Evolutionary conservation across 2,113 vertebrate genomes (phyloP).

Genomic region (Salvelinus fontinalis): DNA sequence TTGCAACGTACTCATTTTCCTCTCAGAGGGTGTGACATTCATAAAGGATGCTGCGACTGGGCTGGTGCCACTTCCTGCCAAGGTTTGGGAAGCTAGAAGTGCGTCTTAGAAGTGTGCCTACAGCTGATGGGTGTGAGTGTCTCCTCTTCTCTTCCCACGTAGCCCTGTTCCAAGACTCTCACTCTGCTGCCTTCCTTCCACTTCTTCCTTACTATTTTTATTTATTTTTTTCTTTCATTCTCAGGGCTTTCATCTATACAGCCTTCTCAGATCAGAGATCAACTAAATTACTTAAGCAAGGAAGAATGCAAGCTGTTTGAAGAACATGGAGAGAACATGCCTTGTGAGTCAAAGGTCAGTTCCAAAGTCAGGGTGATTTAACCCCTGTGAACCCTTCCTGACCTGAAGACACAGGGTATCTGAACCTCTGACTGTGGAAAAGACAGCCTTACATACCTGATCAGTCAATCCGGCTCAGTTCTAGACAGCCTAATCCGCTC

Average conservation of each 20-base stretch:
- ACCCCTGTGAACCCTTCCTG: not conserved
- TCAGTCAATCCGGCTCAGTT: slow-evolving; percentile 33
- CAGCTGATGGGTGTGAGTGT: slow-evolving; percentile 9
- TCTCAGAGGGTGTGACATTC: slow-evolving; percentile 77
- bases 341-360: slow-evolving; percentile 1
- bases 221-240: too few relatives aligned
- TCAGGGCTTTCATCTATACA: too few relatives aligned
- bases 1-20: slow-evolving; percentile 82
- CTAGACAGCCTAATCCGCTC: not conserved
- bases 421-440: not conserved
- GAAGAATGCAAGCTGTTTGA: not conserved
- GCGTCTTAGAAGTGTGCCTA: slow-evolving; percentile 55
- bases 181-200: not conserved
- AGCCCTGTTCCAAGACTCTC: not conserved
- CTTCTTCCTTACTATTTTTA: too few relatives aligned
- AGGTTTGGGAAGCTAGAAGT: slow-evolving; percentile 57
- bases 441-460: slow-evolving; percentile 34
- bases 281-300: not conserved
- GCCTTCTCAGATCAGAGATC: slow-evolving; percentile 12
- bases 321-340: not conserved
- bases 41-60: slow-evolving; percentile 71
- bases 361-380: not conserved
- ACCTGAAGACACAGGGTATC: slow-evolving; percentile 1
- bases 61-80: slow-evolving; percentile 60
- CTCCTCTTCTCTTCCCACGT: not conserved